Conservation (phyloP, 92 coral and sea anemone genomes). For the Scolanthus callimorphus region DNA sequence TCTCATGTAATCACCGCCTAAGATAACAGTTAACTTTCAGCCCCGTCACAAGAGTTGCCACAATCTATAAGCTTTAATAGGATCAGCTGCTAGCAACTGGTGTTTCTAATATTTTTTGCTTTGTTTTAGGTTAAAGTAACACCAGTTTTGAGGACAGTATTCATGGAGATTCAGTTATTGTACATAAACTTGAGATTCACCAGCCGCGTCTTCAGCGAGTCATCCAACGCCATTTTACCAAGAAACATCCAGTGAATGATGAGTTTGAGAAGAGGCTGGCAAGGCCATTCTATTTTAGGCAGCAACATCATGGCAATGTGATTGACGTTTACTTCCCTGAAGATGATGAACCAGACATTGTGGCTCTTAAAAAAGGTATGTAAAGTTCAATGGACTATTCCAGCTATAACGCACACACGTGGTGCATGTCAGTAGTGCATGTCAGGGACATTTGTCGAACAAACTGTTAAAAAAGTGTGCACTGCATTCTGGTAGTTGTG, state of each 20-base stretch:
- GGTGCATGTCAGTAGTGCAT: no score
- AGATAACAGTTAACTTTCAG: no score
- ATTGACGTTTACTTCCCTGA: background rate
- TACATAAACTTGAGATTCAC: background rate
- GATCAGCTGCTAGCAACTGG: background rate
- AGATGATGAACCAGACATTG: background rate
- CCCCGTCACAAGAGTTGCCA: no score
- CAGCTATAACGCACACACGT: no score
- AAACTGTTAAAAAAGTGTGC: no score
- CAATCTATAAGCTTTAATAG: no score
- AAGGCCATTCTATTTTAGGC: background rate
- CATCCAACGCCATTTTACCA: background rate
- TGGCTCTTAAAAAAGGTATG: background rate
- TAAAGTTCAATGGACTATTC: no score
- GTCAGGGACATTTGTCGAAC: no score
- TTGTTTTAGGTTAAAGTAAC: background rate
- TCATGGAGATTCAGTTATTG: background rate
- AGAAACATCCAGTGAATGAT: background rate
- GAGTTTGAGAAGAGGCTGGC: background rate
- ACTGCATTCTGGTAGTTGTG: no score
- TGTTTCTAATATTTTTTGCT: background rate
- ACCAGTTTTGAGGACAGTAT: background rate
- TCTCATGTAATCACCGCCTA: no score
- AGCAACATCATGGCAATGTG: background rate
- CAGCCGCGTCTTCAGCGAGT: background rate